Conservation (phyloP, 23 tunicate species). For the Trididemnum clinides region DNA sequence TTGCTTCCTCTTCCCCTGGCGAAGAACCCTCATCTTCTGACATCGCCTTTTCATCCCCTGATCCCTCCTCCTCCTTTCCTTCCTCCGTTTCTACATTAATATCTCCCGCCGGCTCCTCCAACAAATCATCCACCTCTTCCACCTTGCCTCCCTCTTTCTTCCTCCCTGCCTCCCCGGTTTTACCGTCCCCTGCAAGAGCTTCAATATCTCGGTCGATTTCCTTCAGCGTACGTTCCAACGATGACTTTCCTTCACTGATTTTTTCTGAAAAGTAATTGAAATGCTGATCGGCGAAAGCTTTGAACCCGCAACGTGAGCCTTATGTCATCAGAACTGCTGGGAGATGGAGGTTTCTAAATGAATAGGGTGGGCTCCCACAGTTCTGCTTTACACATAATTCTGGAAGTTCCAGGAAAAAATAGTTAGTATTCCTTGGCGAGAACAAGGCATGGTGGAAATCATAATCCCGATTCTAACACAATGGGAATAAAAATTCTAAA, state of each 20-base stretch:
- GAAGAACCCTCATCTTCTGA: background rate
- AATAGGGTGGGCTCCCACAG: too few species aligned
- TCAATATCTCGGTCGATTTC: constrained; percentile 71
- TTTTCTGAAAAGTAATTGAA: constrained; percentile 80
- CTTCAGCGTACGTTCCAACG: constrained; percentile 47
- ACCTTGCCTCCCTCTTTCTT: background rate
- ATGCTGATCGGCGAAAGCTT: too few species aligned
- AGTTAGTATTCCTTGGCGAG: too few species aligned
- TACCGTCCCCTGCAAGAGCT: constrained; percentile 45
- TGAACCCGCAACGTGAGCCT: too few species aligned
- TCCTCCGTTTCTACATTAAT: constrained; percentile 75
- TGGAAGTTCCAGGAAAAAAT: too few species aligned
- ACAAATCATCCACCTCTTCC: constrained; percentile 56
- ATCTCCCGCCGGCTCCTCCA: constrained; percentile 77
- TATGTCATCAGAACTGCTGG: too few species aligned
- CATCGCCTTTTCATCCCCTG: constrained; percentile 1
- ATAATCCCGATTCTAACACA: too few species aligned
- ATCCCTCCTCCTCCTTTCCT: background rate
- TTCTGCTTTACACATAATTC: too few species aligned
- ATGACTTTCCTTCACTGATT: constrained; percentile 45
- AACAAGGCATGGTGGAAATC: too few species aligned
- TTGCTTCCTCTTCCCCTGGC: background rate
- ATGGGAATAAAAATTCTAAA: too few species aligned
- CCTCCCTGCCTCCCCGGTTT: constrained; percentile 21
- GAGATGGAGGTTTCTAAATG: too few species aligned